Conservation (phyloP, 35 echinoderm and acorn worm species). For the Heliocidaris tuberculata region DNA sequence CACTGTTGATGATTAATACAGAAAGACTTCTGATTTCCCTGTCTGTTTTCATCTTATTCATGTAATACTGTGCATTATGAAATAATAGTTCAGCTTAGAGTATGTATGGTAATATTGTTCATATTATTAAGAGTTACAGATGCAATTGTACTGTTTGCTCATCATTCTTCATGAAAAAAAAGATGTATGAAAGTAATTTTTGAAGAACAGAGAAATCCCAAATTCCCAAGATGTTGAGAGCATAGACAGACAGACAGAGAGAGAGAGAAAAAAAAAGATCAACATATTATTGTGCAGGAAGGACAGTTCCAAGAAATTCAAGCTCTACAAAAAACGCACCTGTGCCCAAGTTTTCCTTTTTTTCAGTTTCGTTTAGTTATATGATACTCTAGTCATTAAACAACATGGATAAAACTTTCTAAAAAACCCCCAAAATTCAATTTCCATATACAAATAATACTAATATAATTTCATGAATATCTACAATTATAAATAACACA, state of each 20-base stretch:
- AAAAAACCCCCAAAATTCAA: neutral
- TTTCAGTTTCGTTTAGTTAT: neutral
- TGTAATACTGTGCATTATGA: neutral
- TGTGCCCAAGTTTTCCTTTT: neutral
- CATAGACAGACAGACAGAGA: too few relatives aligned
- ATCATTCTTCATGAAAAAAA: neutral
- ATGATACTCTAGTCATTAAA: neutral
- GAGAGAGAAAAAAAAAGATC: neutral
- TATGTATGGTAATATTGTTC: neutral
- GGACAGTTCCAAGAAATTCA: neutral
- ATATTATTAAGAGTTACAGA: neutral
- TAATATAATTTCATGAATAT: slow-evolving; percentile 28
- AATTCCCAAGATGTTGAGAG: neutral
- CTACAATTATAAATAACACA: slow-evolving; percentile 32
- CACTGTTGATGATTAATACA: neutral
- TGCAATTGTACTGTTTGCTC: neutral
- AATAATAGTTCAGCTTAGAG: neutral
- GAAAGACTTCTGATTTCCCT: neutral
- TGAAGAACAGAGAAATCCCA: neutral
- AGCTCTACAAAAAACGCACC: neutral
- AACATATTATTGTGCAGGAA: neutral
- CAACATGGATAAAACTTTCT: neutral
- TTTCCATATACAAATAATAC: slow-evolving; percentile 19
- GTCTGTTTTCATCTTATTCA: neutral
- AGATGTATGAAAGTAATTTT: too few relatives aligned